Conservation (phyloP, 2,797 vertebrate genomes). For the Labeo calbasu region DNA sequence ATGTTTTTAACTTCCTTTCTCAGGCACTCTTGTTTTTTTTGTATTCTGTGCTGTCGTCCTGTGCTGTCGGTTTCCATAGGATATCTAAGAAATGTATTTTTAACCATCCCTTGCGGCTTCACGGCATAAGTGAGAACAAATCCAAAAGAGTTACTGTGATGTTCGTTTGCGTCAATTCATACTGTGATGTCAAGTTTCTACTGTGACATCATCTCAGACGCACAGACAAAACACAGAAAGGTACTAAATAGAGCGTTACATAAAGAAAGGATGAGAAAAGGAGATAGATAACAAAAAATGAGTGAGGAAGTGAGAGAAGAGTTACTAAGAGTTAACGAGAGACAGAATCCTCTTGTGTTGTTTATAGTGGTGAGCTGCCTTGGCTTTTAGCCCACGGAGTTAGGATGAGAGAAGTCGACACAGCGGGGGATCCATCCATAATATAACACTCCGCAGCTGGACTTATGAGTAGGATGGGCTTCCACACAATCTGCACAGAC, state of each 20-base stretch:
- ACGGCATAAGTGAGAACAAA: background rate
- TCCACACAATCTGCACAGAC: background rate
- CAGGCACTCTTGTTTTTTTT: background rate
- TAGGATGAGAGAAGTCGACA: constrained; percentile 18
- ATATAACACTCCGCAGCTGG: constrained; percentile 57
- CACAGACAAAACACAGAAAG: background rate
- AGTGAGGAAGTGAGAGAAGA: constrained; percentile 55
- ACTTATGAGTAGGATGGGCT: constrained; percentile 8
- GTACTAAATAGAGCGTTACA: background rate
- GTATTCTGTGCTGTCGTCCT: background rate
- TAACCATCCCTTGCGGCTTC: background rate
- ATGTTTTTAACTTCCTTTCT: constrained; percentile 20
- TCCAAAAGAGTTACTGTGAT: constrained; percentile 28
- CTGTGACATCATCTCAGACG: background rate
- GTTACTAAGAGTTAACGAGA: constrained; percentile 30
- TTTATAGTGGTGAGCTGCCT: constrained; percentile 49
- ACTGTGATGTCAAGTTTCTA: constrained; percentile 19
- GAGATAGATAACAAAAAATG: constrained; percentile 55
- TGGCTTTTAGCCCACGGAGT: constrained; percentile 20
- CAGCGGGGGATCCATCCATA: constrained; percentile 54
- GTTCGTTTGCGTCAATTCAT: background rate
- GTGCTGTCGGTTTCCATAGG: background rate
- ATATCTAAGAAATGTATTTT: constrained; percentile 13
- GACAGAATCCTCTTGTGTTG: constrained; percentile 60
- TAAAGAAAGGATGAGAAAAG: background rate